Conservation (phyloP, 2,113 vertebrate species). For the Cyphomyrus discorhynchus region DNA sequence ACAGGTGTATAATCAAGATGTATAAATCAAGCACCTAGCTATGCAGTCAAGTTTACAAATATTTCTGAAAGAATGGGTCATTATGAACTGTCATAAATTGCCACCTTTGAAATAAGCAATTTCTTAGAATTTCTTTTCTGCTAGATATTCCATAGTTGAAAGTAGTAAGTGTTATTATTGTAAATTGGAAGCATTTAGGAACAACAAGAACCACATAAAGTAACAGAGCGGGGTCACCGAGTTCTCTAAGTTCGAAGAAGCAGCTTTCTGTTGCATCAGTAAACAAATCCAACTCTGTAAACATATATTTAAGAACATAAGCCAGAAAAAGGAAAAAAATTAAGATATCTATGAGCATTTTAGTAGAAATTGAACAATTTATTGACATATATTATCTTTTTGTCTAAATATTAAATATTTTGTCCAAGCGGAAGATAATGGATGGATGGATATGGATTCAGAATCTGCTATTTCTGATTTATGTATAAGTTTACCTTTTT, state of each 20-base stretch:
- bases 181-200: background rate
- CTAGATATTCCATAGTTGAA: background rate
- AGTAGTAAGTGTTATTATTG: background rate
- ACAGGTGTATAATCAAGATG: background rate
- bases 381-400: background rate
- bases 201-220: no score
- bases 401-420: background rate
- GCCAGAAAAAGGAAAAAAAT: background rate
- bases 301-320: background rate
- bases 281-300: background rate
- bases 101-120: background rate
- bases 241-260: background rate
- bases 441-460: no score
- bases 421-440: no score
- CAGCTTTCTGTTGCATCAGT: background rate
- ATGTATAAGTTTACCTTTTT: background rate
- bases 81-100: background rate
- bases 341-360: background rate
- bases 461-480: background rate
- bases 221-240: background rate
- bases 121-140: background rate
- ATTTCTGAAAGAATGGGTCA: background rate
- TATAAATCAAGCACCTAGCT: background rate
- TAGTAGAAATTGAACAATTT: background rate
- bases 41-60: background rate